Conservation (phyloP, 2,113 vertebrate species). For the Serinus canaria region DNA sequence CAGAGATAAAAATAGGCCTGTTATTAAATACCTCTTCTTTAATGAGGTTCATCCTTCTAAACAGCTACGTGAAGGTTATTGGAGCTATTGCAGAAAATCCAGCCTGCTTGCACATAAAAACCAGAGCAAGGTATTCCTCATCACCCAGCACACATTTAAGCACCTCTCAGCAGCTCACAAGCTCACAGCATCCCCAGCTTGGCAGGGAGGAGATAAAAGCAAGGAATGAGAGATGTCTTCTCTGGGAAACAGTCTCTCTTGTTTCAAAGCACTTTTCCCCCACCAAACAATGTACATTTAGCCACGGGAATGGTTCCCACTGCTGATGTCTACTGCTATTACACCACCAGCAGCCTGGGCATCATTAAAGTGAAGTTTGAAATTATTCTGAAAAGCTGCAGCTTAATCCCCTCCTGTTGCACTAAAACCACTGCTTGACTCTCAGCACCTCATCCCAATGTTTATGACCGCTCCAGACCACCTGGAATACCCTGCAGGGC, state of each 20-base stretch:
- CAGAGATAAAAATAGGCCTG: constrained; percentile 49
- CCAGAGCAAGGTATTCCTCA: neutral
- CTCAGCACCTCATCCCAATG: neutral
- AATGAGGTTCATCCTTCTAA: constrained; percentile 57
- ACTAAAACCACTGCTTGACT: neutral
- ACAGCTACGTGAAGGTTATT: constrained; percentile 15
- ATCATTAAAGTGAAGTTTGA: neutral
- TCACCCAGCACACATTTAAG: neutral
- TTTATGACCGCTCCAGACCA: neutral
- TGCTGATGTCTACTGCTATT: neutral
- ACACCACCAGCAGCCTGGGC: neutral
- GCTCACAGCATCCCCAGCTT: neutral
- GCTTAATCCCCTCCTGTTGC: neutral
- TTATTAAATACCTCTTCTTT: constrained; percentile 60
- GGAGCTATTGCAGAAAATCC: constrained; percentile 15
- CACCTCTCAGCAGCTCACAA: neutral
- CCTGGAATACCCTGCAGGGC: neutral
- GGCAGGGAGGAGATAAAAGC: constrained; percentile 5
- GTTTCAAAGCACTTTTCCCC: neutral
- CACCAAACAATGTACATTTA: constrained; percentile 18
- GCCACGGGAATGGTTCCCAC: neutral
- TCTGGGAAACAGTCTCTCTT: neutral
- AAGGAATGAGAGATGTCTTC: neutral
- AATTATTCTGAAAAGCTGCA: neutral
- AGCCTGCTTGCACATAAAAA: constrained; percentile 1